These are phyloP conservation scores for Otus sunia DNA, from an alignment of 2,113 vertebrate species.

Conservation along the genomic window DNA sequence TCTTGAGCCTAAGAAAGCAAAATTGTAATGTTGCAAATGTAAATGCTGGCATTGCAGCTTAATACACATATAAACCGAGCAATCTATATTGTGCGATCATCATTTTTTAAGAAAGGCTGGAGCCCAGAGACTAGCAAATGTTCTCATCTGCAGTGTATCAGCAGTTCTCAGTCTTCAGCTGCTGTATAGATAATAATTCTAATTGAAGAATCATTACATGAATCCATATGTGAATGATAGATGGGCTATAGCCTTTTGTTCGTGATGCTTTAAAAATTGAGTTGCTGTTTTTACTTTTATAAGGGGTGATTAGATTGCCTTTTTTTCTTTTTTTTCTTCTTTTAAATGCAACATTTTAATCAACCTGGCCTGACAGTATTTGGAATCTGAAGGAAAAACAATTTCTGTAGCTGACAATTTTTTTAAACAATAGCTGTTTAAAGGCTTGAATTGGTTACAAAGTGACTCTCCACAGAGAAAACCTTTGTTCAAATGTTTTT, in stretches of 20 bases:
- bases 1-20: conserved; percentile 38
- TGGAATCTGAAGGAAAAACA: conserved; percentile 37
- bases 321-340: neutral
- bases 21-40: conserved; percentile 40
- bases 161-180: conserved; percentile 72
- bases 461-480: neutral
- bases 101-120: conserved; percentile 68
- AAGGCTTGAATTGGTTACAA: conserved; percentile 33
- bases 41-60: conserved; percentile 66
- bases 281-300: conserved; percentile 29
- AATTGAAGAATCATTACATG: conserved; percentile 77
- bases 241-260: conserved; percentile 44
- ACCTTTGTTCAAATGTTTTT: conserved; percentile 21
- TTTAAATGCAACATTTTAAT: conserved; percentile 30
- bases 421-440: conserved; percentile 42
- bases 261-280: conserved; percentile 25
- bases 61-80: conserved; percentile 38
- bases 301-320: neutral
- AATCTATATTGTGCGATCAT: conserved; percentile 66
- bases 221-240: conserved; percentile 67
- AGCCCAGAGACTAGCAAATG: conserved; percentile 68
- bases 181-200: conserved; percentile 75
- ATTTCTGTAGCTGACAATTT: neutral
- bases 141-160: conserved; percentile 68
- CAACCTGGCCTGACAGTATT: conserved; percentile 16